phyloP scores from a whole-genome alignment of 37 sponge, comb jelly and placozoan genomes.

The Spongilla lacustris region DNA sequence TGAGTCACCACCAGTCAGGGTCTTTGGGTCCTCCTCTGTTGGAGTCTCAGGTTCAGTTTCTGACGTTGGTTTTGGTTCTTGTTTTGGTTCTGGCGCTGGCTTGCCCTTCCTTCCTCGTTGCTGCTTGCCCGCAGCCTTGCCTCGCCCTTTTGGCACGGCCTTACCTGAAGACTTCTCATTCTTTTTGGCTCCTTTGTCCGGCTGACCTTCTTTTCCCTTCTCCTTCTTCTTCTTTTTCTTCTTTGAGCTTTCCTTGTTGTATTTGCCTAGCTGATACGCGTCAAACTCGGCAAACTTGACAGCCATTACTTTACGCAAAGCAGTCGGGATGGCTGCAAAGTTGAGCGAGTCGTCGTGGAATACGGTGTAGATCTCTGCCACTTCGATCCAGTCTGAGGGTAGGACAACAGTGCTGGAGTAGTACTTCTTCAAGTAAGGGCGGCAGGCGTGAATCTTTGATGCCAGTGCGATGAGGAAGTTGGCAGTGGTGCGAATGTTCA shows the following conservation, averaged over 20 bases:
- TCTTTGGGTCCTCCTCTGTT: neutral
- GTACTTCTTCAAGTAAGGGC: constrained; percentile 95
- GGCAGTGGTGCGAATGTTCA: constrained; percentile 94
- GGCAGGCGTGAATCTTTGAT: constrained; percentile 74
- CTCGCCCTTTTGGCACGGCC: constrained; percentile 25
- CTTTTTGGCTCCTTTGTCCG: constrained; percentile 19
- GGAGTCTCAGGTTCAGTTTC: neutral
- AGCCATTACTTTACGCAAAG: constrained; percentile 91
- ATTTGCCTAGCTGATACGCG: constrained; percentile 95
- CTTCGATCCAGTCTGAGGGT: constrained; percentile 99
- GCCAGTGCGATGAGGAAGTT: constrained; percentile 97
- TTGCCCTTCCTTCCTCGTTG: constrained; percentile 16
- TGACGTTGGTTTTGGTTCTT: neutral
- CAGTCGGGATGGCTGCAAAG: constrained; percentile 89
- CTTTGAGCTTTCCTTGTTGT: constrained; percentile 92
- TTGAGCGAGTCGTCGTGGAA: constrained; percentile 89
- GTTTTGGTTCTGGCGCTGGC: constrained; percentile 7
- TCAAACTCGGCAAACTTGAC: constrained; percentile 93
- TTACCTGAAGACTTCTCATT: neutral
- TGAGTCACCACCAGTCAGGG: neutral
- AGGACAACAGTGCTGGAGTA: constrained; percentile 77
- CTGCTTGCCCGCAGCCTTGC: constrained; percentile 8
- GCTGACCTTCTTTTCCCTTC: constrained; percentile 15
- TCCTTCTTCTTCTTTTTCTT: constrained; percentile 73
- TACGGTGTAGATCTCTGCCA: constrained; percentile 96